These are phyloP conservation scores for Orthonychiurus folsomi DNA, from an alignment of 2,888 invertebrate genomes.

Conservation along the genomic window DNA sequence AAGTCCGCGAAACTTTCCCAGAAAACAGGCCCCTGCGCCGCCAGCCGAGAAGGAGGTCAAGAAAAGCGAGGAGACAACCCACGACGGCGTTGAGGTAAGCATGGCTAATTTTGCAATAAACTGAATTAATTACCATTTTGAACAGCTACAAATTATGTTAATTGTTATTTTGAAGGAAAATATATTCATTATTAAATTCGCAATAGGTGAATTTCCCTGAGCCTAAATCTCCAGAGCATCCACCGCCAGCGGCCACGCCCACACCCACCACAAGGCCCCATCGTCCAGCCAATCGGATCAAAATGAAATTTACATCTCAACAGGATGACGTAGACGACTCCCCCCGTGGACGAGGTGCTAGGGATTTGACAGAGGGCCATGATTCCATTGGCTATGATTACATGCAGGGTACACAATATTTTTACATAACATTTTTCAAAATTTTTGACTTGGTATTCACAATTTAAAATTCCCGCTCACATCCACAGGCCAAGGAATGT, in stretches of 20 bases:
- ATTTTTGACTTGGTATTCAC: conserved; percentile 2
- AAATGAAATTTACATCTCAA: conserved; percentile 35
- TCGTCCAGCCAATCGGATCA: conserved; percentile 18
- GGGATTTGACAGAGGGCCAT: conserved; percentile 40
- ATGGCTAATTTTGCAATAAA: too few species aligned
- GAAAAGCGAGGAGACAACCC: too few species aligned
- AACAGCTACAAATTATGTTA: too few species aligned
- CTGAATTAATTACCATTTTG: too few species aligned
- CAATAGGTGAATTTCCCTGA: conserved; percentile 39
- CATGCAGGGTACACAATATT: conserved; percentile 32
- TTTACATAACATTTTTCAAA: neutral
- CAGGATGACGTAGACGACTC: conserved; percentile 40
- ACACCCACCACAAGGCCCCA: conserved; percentile 26
- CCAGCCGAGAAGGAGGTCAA: neutral
- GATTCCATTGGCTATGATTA: conserved; percentile 38
- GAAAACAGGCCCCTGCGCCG: neutral
- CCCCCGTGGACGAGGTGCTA: conserved; percentile 42
- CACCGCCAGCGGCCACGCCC: conserved; percentile 22
- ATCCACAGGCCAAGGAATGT: too few species aligned
- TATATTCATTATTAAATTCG: too few species aligned
- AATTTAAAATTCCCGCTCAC: too few species aligned
- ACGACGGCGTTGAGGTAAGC: too few species aligned
- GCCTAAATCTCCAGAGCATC: conserved; percentile 26
- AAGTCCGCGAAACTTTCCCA: too few species aligned
- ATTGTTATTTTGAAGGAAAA: too few species aligned